Base-by-base conservation (phyloP, 2,888 invertebrate genomes). In the Ellobium chinense region DNA sequence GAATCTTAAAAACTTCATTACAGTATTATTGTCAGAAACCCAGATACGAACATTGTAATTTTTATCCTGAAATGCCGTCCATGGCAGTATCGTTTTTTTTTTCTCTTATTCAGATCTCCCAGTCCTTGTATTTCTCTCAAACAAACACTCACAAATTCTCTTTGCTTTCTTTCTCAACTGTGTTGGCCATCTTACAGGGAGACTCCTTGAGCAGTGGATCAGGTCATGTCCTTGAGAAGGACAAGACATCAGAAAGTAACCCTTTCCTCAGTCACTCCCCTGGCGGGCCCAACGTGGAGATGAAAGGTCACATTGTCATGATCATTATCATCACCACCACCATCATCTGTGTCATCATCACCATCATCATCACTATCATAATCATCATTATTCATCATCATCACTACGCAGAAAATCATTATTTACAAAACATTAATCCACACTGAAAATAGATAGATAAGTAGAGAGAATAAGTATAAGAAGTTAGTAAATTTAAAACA, bases 251-350 rank as follows among this genome's bases (percentile, higher is more conserved):
- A 78, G 91, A 88, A 21, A 97, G 97, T 94, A 97, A 98, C 95
- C 97, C 97, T 90, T 98, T 97, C 94, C 96, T 97, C 92, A 97
- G 97, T 94, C 96, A 91, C 95, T 93, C 95, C 95, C 90, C 97
- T 96, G 94, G 96, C 96, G 93, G 97, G 96, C 96, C 97, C 85
- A 96, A 97, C 89, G 97, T 98, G 78, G 98, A 98, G 93, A 97
- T 98, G 96, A 97, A 97, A 96, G 97, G 97, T 97, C 94, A 89
- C n/a, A 24, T 27, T 14, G 29, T 62, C 60, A 24, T 62, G 2
- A 69, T 29, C 46, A 68, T 27, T 12, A 21, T 27, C 5, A 68
- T 68, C 14, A 39, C 12, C 12, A 68, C 46, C 14, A 27, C n/a
- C 21, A 37, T 37, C 29, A 24, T 37, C 5, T 5, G 12, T 36